Conservation (phyloP, 2,888 invertebrate species). For the Noctua pronuba region DNA sequence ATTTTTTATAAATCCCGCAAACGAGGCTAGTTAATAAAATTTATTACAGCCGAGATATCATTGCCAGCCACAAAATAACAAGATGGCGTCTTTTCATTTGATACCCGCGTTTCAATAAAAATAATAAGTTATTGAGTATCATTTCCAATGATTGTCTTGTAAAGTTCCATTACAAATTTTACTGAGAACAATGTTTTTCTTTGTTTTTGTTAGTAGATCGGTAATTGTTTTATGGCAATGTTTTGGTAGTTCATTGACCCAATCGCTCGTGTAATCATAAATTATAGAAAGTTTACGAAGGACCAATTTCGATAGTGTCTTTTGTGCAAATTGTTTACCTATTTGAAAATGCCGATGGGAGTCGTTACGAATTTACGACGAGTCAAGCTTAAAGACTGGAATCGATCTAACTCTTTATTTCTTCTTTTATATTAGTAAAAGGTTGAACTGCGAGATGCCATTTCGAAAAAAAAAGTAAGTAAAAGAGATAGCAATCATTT, state of each 20-base stretch:
- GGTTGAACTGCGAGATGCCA: too few species aligned
- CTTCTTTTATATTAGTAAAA: neutral
- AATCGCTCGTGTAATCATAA: neutral
- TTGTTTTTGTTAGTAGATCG: neutral
- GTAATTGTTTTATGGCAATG: neutral
- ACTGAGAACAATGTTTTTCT: neutral
- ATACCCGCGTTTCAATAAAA: conserved; percentile 40
- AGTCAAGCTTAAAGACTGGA: neutral
- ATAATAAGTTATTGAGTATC: conserved; percentile 34
- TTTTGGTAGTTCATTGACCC: neutral
- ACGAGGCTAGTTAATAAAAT: conserved; percentile 44
- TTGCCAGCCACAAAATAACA: conserved; percentile 36
- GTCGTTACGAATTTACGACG: neutral
- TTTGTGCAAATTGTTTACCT: neutral
- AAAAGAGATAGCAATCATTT: too few species aligned
- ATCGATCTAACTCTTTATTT: neutral
- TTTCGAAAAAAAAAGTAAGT: too few species aligned
- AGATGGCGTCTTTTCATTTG: conserved; percentile 30
- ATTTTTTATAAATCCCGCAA: conserved; percentile 47
- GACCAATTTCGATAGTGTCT: neutral
- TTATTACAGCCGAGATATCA: conserved; percentile 51
- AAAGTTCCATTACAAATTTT: neutral
- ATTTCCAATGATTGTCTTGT: conserved; percentile 3
- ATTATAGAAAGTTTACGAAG: conserved; percentile 10
- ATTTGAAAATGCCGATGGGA: neutral